Percentiles rank a stretch among this genome's conserved stretches.
Evolutionary conservation across 30 jellyfish, hydroid and myxozoan genomes (phyloP).

Genomic region (Aurelia sp.): DNA sequence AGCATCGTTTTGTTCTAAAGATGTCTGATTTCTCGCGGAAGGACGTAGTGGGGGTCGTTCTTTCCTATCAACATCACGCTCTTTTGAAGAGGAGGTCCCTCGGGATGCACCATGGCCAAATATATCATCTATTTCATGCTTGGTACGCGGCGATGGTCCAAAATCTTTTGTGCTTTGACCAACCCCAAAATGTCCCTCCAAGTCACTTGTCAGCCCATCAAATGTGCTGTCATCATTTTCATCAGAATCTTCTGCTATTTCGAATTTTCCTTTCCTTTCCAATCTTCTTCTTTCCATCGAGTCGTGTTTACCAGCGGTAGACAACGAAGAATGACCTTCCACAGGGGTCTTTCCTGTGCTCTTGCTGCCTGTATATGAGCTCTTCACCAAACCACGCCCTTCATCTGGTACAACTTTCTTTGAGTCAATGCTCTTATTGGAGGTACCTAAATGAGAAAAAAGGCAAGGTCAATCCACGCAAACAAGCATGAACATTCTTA

Average conservation of each 20-base stretch:
- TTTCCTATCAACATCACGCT: not conserved
- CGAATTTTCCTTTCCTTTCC: slow-evolving; percentile 20
- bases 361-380: too few relatives aligned
- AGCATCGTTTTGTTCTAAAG: not conserved
- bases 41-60: not conserved
- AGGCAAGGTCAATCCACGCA: too few relatives aligned
- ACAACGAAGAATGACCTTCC: not conserved
- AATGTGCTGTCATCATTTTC: slow-evolving; percentile 24
- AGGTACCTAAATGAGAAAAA: not conserved
- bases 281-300: slow-evolving; percentile 16
- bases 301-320: not conserved
- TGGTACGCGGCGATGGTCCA: slow-evolving; percentile 30
- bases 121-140: slow-evolving; percentile 34
- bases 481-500: too few relatives aligned
- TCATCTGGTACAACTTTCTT: not conserved
- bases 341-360: not conserved
- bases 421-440: not conserved
- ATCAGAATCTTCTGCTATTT: not conserved
- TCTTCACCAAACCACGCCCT: too few relatives aligned
- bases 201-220: not conserved
- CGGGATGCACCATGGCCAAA: slow-evolving; percentile 22
- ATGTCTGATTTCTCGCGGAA: not conserved
- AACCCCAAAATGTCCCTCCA: slow-evolving; percentile 1
- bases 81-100: not conserved
- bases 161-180: not conserved